Percentiles rank a stretch among this genome's conserved stretches.
phyloP scores from a whole-genome alignment of 2,797 vertebrate genomes.

The Macropus fuliginosus region DNA sequence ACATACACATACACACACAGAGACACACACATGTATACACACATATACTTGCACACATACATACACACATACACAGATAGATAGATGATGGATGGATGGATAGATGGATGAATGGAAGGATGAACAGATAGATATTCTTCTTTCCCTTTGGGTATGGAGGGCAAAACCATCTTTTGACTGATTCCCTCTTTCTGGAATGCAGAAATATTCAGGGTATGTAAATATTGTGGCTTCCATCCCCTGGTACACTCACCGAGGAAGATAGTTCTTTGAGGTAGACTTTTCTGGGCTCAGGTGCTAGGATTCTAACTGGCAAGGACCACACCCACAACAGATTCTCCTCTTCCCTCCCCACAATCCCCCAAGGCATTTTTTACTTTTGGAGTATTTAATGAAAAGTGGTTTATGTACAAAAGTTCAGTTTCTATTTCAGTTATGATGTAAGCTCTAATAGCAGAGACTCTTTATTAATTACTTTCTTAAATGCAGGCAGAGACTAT shows the following conservation, averaged over 20 bases:
- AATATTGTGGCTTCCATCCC: not conserved
- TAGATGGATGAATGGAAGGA: too few species aligned
- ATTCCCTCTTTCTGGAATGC: not conserved
- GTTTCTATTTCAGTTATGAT: not conserved
- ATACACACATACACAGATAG: too few species aligned
- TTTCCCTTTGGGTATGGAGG: not conserved
- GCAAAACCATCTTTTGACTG: not conserved
- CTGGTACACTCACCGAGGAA: not conserved
- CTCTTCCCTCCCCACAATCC: rapidly evolving
- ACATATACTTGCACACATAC: too few species aligned
- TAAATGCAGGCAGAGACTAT: not conserved
- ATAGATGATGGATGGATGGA: too few species aligned
- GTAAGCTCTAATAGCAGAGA: not conserved
- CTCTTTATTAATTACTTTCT: not conserved
- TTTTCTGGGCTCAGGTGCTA: not conserved
- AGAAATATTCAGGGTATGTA: not conserved
- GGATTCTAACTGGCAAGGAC: not conserved
- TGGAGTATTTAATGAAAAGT: not conserved
- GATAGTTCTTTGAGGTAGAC: not conserved
- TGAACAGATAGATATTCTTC: not conserved
- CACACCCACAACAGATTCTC: not conserved
- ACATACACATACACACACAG: not conserved
- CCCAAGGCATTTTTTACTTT: not conserved
- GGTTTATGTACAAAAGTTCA: not conserved
- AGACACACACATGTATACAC: too few species aligned